These are phyloP conservation scores for Craniophora ligustri DNA, from an alignment of 2,888 invertebrate species.

Conservation along the genomic window DNA sequence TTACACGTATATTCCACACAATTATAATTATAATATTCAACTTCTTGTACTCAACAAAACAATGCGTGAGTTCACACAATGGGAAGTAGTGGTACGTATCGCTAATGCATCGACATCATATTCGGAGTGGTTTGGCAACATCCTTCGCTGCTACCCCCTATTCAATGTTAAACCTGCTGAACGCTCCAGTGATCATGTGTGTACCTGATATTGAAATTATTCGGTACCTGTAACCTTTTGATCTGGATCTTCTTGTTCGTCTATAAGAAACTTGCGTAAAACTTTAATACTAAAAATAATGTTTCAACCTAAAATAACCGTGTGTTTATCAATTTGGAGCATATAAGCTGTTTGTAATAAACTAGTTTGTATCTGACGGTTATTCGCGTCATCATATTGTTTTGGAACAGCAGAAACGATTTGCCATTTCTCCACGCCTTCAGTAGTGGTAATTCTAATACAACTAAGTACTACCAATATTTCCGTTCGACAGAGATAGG, in stretches of 20 bases:
- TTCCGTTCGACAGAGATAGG: no score
- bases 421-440: no score
- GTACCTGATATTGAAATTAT: slow-evolving; percentile 44
- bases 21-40: slow-evolving; percentile 46
- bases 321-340: no score
- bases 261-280: neutral
- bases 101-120: slow-evolving; percentile 61
- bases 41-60: slow-evolving; percentile 43
- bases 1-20: slow-evolving; percentile 20
- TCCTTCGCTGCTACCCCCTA: slow-evolving; percentile 57
- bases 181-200: slow-evolving; percentile 44
- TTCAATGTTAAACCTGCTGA: slow-evolving; percentile 64
- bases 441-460: no score
- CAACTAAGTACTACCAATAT: no score
- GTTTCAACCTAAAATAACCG: no score
- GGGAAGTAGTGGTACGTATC: slow-evolving; percentile 52
- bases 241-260: slow-evolving; percentile 22
- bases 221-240: slow-evolving; percentile 28
- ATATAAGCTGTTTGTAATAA: no score
- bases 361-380: no score
- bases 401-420: no score
- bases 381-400: no score
- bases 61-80: slow-evolving; percentile 58
- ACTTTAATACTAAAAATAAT: neutral
- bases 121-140: slow-evolving; percentile 59